Percentiles rank a stretch among this genome's conserved stretches.
phyloP scores from a whole-genome alignment of 2,797 vertebrate species.

The Diceros bicornis region DNA sequence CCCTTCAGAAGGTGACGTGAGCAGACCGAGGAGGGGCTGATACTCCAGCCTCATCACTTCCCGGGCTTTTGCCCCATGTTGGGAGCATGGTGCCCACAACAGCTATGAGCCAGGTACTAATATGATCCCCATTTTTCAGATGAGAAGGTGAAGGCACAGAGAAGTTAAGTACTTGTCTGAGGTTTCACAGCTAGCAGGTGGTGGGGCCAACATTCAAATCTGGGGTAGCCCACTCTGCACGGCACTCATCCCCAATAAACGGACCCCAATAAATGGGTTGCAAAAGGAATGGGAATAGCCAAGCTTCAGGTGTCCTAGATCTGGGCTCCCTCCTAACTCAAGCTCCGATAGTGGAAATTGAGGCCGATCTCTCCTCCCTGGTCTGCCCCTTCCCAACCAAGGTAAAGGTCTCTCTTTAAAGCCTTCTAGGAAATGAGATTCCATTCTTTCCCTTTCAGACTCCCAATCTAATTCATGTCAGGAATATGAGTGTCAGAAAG shows the following conservation, averaged over 20 bases:
- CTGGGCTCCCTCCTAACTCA: not conserved
- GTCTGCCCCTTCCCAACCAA: not conserved
- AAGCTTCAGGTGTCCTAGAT: not conserved
- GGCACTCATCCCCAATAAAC: rapidly evolving
- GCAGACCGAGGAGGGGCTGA: rapidly evolving
- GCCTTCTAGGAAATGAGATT: not conserved
- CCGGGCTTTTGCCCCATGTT: not conserved
- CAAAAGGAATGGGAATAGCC: not conserved
- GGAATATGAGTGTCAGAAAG: not conserved
- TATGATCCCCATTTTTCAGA: not conserved
- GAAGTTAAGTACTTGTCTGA: rapidly evolving
- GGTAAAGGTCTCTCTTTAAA: not conserved
- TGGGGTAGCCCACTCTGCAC: too few species aligned
- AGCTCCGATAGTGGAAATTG: not conserved
- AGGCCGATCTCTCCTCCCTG: not conserved
- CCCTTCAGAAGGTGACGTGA: not conserved
- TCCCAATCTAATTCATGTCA: not conserved
- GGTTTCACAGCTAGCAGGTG: not conserved
- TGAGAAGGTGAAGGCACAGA: not conserved
- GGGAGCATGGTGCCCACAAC: rapidly evolving
- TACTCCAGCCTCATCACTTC: not conserved
- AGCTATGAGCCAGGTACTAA: not conserved
- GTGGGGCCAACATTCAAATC: not conserved
- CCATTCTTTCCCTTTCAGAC: not conserved
- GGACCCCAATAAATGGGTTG: not conserved